Percentiles rank a stretch among this genome's conserved stretches.
phyloP scores from a whole-genome alignment of 37 sponge, comb jelly and placozoan species.

The Lycopodina hypogea region DNA sequence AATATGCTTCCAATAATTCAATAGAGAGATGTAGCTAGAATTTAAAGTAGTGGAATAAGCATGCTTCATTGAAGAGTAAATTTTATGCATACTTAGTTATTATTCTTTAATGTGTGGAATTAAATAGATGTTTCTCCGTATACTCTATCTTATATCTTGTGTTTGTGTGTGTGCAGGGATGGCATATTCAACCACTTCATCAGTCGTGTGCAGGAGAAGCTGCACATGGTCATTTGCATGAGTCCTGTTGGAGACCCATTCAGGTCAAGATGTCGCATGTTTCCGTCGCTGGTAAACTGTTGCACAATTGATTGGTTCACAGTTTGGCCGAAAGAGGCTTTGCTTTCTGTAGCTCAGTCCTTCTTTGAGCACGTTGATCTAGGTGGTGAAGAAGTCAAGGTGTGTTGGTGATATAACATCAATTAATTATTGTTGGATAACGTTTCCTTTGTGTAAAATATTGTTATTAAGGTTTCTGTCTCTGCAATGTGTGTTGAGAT shows the following conservation, averaged over 20 bases:
- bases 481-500: slow-evolving; percentile 93
- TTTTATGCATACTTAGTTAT: too few relatives aligned
- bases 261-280: slow-evolving; percentile 93
- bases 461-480: slow-evolving; percentile 47
- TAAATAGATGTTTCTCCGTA: background rate
- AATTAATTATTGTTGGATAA: background rate
- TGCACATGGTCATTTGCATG: slow-evolving; percentile 99
- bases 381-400: slow-evolving; percentile 87
- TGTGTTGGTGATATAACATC: background rate
- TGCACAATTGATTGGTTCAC: slow-evolving; percentile 99
- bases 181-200: slow-evolving; percentile 95
- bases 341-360: slow-evolving; percentile 90
- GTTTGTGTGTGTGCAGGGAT: slow-evolving; percentile 53
- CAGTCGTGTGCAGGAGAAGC: slow-evolving; percentile 80
- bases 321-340: slow-evolving; percentile 95
- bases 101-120: too few relatives aligned
- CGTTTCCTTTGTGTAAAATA: background rate
- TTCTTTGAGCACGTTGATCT: slow-evolving; percentile 95
- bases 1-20: too few relatives aligned
- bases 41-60: too few relatives aligned
- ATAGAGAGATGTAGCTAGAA: too few relatives aligned
- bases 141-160: background rate
- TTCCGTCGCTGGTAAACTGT: slow-evolving; percentile 98
- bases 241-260: slow-evolving; percentile 98
- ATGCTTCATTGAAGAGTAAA: too few relatives aligned